Conservation (phyloP, 2,797 vertebrate species). For the Phrynocephalus forsythii region DNA sequence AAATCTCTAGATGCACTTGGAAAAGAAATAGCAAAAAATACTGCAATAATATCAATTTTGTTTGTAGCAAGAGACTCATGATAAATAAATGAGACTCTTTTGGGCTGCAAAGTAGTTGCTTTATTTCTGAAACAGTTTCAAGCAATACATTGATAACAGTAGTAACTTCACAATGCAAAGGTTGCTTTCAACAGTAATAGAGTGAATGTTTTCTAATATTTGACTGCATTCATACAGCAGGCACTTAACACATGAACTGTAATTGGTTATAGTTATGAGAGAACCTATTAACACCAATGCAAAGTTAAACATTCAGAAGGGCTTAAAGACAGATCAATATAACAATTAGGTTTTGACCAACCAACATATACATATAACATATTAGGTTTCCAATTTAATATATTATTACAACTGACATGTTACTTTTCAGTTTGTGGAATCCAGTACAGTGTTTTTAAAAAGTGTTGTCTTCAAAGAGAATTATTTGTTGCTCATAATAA, state of each 20-base stretch:
- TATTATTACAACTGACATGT: neutral
- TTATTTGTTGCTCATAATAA: constrained; percentile 9
- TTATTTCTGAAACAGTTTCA: constrained; percentile 11
- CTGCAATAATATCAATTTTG: neutral
- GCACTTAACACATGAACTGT: constrained; percentile 30
- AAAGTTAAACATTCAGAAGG: constrained; percentile 16
- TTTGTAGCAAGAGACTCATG: neutral
- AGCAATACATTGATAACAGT: neutral
- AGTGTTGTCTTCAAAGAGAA: constrained; percentile 4
- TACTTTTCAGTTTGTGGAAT: constrained; percentile 6
- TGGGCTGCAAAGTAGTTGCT: neutral
- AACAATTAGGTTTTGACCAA: constrained; percentile 29
- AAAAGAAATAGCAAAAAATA: neutral
- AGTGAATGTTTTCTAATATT: neutral
- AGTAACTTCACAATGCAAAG: constrained; percentile 15
- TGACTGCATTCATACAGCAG: constrained; percentile 26
- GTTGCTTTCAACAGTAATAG: neutral
- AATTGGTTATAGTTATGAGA: constrained; percentile 27
- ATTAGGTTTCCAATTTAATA: neutral
- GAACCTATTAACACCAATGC: constrained; percentile 29
- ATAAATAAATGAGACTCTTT: neutral
- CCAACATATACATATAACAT: constrained; percentile 9
- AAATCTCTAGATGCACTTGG: neutral
- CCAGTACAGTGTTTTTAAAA: neutral
- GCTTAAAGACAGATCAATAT: constrained; percentile 37